Base-by-base conservation (phyloP, 2,113 vertebrate genomes). In the Pygoscelis adeliae region DNA sequence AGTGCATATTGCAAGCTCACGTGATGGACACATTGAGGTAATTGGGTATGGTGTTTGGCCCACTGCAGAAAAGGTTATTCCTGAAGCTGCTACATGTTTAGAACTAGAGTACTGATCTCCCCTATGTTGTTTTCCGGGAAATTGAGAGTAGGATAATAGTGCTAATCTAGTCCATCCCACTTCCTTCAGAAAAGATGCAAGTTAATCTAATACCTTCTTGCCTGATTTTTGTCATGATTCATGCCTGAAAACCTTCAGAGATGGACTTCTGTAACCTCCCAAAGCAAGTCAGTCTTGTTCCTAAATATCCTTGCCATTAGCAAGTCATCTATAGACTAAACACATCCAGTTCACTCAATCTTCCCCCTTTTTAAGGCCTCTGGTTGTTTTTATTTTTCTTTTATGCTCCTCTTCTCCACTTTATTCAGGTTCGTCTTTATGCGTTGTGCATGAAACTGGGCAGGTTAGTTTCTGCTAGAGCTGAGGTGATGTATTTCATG, bases 361-460 rank as follows among this genome's bases (percentile, higher is more conserved):
- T 66, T 90, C 20, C 19, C 10, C 22, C 17, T 3, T 89, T 66
- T 80, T 55, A 56, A 80, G 53, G 26, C 5, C 12, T 86, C 49
- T 63, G 3, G 7, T 61, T n/a, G 49, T 1, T 79, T 83, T 79
- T 70, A 18, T 70, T 91, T 93, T 87, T 62, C 19, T 53, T 73
- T 58, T 30, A 16, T 44, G 7, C 5, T 86, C 10, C 10, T 13
- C 29, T 6, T 91, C 18, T 59, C 46, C 62, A 27, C 34, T 63
- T 69, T 9, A 66, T 84, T 53, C 30, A 1, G 15, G 21, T 87
- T 30, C 0, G 0, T 69, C 2, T 0, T 30, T 65, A 69, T 72
- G 23, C 47, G 26, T 18, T 55, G 36, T 20, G 17, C 4, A 1
- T 72, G 53, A 67, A 65, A 83, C 46, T 8, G 13, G 6, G 17